Conservation (phyloP, 2,113 vertebrate genomes). For the Zapornia atra region DNA sequence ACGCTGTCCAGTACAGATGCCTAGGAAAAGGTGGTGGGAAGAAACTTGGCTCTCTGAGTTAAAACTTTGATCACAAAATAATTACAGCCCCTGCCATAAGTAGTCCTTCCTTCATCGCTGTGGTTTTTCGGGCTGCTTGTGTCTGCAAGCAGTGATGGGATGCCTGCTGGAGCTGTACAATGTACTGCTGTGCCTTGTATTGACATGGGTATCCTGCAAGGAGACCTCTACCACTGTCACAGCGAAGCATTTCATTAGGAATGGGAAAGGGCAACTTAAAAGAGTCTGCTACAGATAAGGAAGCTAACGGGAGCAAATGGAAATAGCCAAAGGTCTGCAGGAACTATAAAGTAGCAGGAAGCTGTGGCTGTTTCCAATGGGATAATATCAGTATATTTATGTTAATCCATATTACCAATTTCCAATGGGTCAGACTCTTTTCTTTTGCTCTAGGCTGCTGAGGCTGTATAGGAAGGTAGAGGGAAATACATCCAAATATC, state of each 20-base stretch:
- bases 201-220: not conserved
- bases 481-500: not conserved
- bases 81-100: not conserved
- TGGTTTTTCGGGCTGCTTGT: not conserved
- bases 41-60: not conserved
- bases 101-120: not conserved
- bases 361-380: accelerated
- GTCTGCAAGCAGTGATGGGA: not conserved
- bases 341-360: not conserved
- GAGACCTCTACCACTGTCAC: not conserved
- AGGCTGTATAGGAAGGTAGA: not conserved
- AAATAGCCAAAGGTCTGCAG: not conserved
- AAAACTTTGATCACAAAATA: not conserved
- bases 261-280: not conserved
- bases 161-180: too few relatives aligned
- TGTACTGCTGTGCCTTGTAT: not conserved
- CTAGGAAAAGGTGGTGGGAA: not conserved
- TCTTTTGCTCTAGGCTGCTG: not conserved
- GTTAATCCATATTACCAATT: not conserved
- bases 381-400: not conserved
- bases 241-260: not conserved
- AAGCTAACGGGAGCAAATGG: not conserved
- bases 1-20: not conserved
- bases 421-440: not conserved
- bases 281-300: not conserved